These are phyloP conservation scores for Hydrotaea cyrtoneurina DNA, from an alignment of 2,888 invertebrate genomes.

Conservation along the genomic window DNA sequence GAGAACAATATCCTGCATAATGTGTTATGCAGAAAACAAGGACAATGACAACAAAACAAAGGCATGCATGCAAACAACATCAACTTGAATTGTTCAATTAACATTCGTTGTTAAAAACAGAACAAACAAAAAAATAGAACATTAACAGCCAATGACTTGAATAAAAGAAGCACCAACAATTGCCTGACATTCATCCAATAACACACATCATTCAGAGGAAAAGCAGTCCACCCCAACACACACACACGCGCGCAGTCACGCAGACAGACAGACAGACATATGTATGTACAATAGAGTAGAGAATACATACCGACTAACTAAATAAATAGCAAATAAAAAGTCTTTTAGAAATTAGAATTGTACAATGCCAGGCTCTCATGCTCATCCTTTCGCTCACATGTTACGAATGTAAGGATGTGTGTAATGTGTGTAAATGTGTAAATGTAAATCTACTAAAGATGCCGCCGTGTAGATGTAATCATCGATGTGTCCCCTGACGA, in stretches of 20 bases:
- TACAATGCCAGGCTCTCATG: neutral
- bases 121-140: neutral
- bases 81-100: too few relatives aligned
- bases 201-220: neutral
- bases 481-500: neutral
- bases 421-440: neutral
- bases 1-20: neutral
- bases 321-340: neutral
- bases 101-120: neutral
- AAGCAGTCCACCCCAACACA: neutral
- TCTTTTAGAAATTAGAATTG: conserved; percentile 20
- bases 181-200: neutral
- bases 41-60: neutral
- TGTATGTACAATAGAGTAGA: conserved; percentile 21
- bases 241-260: conserved; percentile 11
- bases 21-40: neutral
- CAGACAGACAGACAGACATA: neutral
- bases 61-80: neutral
- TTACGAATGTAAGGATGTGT: neutral
- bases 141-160: neutral
- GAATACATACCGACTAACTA: neutral
- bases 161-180: neutral
- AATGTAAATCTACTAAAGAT: conserved; percentile 20
- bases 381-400: neutral
- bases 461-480: conserved; percentile 5